phyloP scores from a whole-genome alignment of 2,113 vertebrate genomes.

The Petrocephalus microphthalmus region DNA sequence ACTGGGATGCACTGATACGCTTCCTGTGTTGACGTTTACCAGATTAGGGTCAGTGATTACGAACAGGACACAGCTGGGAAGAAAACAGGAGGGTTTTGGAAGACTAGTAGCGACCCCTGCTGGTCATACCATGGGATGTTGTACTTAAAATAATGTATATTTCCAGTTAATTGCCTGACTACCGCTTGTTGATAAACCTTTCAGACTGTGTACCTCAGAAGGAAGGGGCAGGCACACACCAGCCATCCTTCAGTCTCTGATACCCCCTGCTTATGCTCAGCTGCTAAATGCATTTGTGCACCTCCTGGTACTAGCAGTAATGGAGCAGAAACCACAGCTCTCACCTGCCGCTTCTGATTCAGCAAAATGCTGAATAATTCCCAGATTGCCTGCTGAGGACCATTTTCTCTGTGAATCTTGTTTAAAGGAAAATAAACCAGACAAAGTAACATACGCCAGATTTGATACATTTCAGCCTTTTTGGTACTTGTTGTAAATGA shows the following conservation, averaged over 20 bases:
- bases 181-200: not conserved
- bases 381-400: conserved; percentile 32
- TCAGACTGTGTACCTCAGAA: conserved; percentile 2
- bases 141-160: not conserved
- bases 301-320: conserved; percentile 26
- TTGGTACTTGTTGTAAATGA: not conserved
- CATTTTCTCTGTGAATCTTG: conserved; percentile 15
- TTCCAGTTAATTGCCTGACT: not conserved
- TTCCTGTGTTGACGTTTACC: too few relatives aligned
- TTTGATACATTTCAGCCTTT: conserved; percentile 4
- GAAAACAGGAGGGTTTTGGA: too few relatives aligned
- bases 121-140: not conserved
- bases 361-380: conserved; percentile 26
- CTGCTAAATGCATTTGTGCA: conserved; percentile 31
- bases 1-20: too few relatives aligned
- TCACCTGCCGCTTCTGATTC: conserved; percentile 34
- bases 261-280: not conserved
- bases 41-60: too few relatives aligned
- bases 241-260: conserved; percentile 10
- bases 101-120: too few relatives aligned
- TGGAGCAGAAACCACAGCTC: conserved; percentile 32
- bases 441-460: not conserved
- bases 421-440: not conserved
- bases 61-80: too few relatives aligned
- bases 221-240: not conserved